Base-by-base conservation (phyloP, 2,888 invertebrate species). In the Diarsia mendica region DNA sequence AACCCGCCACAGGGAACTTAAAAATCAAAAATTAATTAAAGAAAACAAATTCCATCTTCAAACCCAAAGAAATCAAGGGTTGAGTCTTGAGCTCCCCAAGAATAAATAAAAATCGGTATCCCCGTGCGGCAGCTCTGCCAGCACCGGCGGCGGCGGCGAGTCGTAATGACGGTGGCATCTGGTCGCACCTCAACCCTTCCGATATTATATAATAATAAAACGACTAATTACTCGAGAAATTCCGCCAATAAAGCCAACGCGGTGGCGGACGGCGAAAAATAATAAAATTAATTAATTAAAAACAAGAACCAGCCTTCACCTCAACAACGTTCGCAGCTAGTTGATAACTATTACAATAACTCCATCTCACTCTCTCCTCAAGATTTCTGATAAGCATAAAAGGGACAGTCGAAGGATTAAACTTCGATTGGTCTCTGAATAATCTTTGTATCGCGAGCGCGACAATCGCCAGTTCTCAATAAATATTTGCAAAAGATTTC, bases 241-340 rank as follows among this genome's bases (percentile, higher is more conserved):
- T 95, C 93, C 91, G 91, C 95, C 96, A 94, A 95, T 96, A 96
- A 95, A 94, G 94, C 93, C 96, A 96, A 96, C 93, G 95, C 92
- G 95, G 90, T 85, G 87, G 84, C 87, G 88, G 75, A 89, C 84
- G 88, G 85, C 90, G 92, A 92, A 93, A 94, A 95, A 96, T 96
- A 95, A 96, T 96, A 96, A 95, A 95, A 96, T 95, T 95, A 96
- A 96, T 96, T 96, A 96, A 96, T 95, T 96, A 95, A 96, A 96
- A 96, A 96, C 96, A 96, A 93, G 84, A 84, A 85, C 63, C 75
- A 75, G 78, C 75, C 80, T 79, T 83, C 83, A 86, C 85, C 83
- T 83, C 82, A 82, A 84, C 61, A 81, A 80, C 79, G 80, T 76
- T 76, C 75, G 76, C 70, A 79, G 79, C 67, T 74, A 84, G 66